Base-by-base conservation (phyloP, 2,797 vertebrate species). In the Pygocentrus nattereri region DNA sequence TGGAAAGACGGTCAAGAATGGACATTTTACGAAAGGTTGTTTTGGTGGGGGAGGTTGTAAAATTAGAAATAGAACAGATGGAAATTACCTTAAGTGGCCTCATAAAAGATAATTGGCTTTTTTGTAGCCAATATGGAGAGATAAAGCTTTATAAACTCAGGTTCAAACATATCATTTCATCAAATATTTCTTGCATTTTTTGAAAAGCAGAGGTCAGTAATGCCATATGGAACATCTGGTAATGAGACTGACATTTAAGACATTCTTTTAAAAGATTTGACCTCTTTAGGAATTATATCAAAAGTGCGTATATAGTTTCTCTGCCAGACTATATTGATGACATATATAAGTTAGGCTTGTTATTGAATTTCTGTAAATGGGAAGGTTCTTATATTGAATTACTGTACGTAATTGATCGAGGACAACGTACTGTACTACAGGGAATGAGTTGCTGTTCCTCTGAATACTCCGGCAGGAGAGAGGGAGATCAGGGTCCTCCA, bases 181-280 rank as follows among this genome's bases (percentile, higher is more conserved):
- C 21, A 38, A 21, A 62, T 30, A 62, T 7, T 61, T 30, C 5
- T 30, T 59, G 56, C n/a, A n/a, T 11, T n/a, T 4, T 27, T 18
- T 27, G 4, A 5, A 31, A 30, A 18, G 58, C 23, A 13, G 62
- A 31, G 18, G 19, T 38, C 90, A 92, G 85, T 85, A 61, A n/a
- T 72, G n/a, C 77, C 71, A 83, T 50, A 75, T 59, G 71, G 72
- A 59, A 62, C 31, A 56, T 77, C 21, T 61, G 19, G 6, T 8
- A 72, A 61, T 13, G 47, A 64, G 52, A 34, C 27, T 34, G 11
- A 31, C 3, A 67, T 76, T 59, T 65, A 56, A 34, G 75, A 52
- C n/a, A n/a, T 64, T 82, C 27, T 34, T 82, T 64, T 71, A 71
- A 64, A 71, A 64, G 30, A 62, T 52, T 25, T 34, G 25, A 12